Conservation (phyloP, 2,113 vertebrate genomes). For the Bothrops jararaca region DNA sequence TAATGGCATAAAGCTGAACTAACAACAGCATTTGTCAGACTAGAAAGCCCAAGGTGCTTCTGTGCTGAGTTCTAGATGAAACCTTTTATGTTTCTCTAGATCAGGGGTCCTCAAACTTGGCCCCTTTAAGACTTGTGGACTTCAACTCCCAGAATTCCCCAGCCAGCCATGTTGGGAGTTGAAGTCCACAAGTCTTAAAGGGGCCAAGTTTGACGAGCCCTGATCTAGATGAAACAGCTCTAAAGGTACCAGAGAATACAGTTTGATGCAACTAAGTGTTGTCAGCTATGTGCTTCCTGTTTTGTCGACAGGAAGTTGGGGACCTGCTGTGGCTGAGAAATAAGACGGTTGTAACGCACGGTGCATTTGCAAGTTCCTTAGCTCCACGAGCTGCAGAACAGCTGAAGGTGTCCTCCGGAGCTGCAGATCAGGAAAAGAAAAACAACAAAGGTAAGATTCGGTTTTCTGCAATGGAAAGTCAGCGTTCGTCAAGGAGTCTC, state of each 20-base stretch:
- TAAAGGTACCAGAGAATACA: background rate
- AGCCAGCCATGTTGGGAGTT: no score
- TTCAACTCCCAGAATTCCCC: no score
- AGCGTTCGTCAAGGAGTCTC: background rate
- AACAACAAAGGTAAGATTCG: conserved; percentile 69
- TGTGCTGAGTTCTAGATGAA: background rate
- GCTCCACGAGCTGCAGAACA: conserved; percentile 20
- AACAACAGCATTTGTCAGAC: background rate
- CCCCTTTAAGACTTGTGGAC: no score
- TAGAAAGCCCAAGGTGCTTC: background rate
- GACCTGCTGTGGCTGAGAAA: conserved; percentile 69
- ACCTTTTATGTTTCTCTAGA: background rate
- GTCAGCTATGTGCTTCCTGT: conserved; percentile 82
- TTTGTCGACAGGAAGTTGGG: conserved; percentile 85
- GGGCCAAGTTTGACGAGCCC: no score
- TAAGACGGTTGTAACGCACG: conserved; percentile 50
- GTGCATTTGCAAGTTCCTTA: conserved; percentile 48
- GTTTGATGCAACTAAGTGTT: conserved; percentile 56
- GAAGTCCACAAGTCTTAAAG: no score
- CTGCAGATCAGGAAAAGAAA: conserved; percentile 50
- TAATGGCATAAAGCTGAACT: background rate
- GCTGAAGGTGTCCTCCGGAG: background rate
- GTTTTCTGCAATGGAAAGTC: background rate
- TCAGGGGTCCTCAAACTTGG: no score
- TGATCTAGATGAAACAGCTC: background rate